These are phyloP conservation scores for Enteromius fasciolatus DNA, from an alignment of 2,797 vertebrate genomes.

Conservation along the genomic window DNA sequence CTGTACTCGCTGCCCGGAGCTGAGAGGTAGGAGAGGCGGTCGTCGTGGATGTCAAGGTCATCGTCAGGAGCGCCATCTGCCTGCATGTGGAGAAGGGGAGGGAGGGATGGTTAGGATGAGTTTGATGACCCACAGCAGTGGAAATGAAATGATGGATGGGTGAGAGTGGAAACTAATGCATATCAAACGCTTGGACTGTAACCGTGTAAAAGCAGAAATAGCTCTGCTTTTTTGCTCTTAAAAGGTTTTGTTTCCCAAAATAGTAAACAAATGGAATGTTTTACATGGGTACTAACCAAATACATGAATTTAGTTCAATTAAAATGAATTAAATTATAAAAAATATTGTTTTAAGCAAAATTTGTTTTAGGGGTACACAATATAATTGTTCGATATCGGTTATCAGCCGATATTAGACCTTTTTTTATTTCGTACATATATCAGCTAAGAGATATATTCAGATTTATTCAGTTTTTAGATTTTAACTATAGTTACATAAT, in stretches of 20 bases:
- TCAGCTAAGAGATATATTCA: neutral
- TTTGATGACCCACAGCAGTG: slow-evolving; percentile 35
- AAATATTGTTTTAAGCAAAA: neutral
- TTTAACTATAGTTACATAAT: neutral
- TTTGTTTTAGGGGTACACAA: neutral
- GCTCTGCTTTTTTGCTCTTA: neutral
- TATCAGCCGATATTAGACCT: neutral
- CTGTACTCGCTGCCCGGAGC: slow-evolving; percentile 99
- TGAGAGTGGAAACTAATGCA: slow-evolving; percentile 31
- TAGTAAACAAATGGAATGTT: neutral
- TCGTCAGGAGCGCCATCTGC: slow-evolving; percentile 96
- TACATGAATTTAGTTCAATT: neutral
- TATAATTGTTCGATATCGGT: neutral
- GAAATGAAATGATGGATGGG: slow-evolving; percentile 36
- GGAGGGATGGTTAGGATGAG: slow-evolving; percentile 24
- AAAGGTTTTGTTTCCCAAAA: neutral
- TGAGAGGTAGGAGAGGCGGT: slow-evolving; percentile 98
- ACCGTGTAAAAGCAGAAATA: neutral
- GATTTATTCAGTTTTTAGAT: neutral
- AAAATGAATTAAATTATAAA: neutral
- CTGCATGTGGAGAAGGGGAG: slow-evolving; percentile 72
- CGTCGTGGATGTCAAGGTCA: slow-evolving; percentile 96
- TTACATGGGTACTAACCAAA: neutral
- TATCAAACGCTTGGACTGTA: neutral
- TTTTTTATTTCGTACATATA: neutral